These are phyloP conservation scores for Megalops cyprinoides DNA, from an alignment of 2,797 vertebrate genomes.

Conservation along the genomic window DNA sequence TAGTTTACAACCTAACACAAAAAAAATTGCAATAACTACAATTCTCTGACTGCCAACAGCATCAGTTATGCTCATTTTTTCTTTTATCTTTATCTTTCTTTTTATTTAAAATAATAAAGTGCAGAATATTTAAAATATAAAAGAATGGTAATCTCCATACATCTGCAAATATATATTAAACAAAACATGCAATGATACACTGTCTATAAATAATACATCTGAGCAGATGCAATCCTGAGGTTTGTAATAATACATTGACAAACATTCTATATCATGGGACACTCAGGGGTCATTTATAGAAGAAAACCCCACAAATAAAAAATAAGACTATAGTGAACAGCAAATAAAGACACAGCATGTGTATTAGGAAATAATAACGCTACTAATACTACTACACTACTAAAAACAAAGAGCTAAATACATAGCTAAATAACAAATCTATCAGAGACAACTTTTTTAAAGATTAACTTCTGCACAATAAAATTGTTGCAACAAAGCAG, in stretches of 20 bases:
- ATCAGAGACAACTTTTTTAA: too few species aligned
- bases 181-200: background rate
- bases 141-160: slow-evolving; percentile 26
- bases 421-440: too few species aligned
- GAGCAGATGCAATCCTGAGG: background rate
- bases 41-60: background rate
- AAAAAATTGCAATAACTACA: background rate
- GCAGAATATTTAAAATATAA: background rate
- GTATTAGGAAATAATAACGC: too few species aligned
- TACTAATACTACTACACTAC: too few species aligned
- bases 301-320: background rate
- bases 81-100: background rate
- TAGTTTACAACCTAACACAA: slow-evolving; percentile 3
- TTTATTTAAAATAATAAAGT: background rate
- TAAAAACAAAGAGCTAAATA: too few species aligned
- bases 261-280: background rate
- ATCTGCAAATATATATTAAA: slow-evolving; percentile 19
- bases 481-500: too few species aligned
- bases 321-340: background rate
- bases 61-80: background rate
- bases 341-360: too few species aligned
- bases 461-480: too few species aligned
- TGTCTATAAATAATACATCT: background rate
- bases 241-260: background rate
- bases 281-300: background rate